Base-by-base conservation (phyloP, 2,888 invertebrate genomes). In the Clusia tigrina region DNA sequence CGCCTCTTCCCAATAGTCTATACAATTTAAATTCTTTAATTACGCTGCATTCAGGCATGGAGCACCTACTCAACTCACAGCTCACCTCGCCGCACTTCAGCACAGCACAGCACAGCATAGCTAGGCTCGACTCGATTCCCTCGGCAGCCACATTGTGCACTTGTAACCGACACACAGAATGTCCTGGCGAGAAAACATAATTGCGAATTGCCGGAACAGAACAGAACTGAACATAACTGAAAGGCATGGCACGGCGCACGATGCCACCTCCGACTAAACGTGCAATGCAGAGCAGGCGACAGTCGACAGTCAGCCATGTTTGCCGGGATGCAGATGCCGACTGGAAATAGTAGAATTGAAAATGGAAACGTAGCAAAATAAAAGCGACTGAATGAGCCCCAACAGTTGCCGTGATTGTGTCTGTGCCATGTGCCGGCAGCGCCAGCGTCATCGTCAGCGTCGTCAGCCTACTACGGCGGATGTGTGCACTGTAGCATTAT, bases 361-460 rank as follows among this genome's bases (percentile, higher is more conserved):
- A 63, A 61, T 63, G 63, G 63, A 63, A 63, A 58, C 54, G 55
- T 18, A 18, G 52, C 51, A 63, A 63, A 25, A 12, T 17, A 26
- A 25, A 54, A 18, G 6, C 32, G 32, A 32, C 32, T 9, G 32
- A 32, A 48, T 20, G 48, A 3, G 3, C 48, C 20, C 20, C 18
- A 42, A 42, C 42, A 12, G 42, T 20, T 15, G 42, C n/a, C n/a
- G n/a, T 22, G 20, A 48, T 20, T 48, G 48, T 48, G 48, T 48
- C 20, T 48, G 48, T 48, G 52, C n/a, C n/a, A n/a, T n/a, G n/a
- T n/a, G n/a, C n/a, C n/a, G n/a, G 22, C 52, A 24, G 52, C 48
- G 9, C 6, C 48, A n/a, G 52, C 22, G 20, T 9, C 5, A n/a
- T 6, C n/a, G 22, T 52, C 3, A 12, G 52, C n/a, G n/a, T 52